Percentiles rank a stretch among this genome's conserved stretches.
phyloP scores from a whole-genome alignment of 2,888 invertebrate species.

The Cybosia mesomella region DNA sequence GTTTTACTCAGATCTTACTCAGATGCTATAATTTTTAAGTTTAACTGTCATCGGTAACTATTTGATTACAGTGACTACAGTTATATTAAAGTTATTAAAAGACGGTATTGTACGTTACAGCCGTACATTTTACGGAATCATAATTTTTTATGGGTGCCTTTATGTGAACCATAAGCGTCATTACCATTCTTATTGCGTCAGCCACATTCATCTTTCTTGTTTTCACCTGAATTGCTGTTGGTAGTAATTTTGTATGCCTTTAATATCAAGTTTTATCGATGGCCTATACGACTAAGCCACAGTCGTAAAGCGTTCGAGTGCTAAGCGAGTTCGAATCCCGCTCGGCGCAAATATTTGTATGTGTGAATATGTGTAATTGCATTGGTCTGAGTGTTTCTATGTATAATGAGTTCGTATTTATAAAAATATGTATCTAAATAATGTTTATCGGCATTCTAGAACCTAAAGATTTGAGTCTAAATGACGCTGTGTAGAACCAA shows the following conservation, averaged over 20 bases:
- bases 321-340: too few species aligned
- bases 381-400: too few species aligned
- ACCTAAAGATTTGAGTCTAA: too few species aligned
- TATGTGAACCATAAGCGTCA: not conserved
- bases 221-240: not conserved
- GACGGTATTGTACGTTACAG: not conserved
- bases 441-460: too few species aligned
- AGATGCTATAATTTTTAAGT: not conserved
- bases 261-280: not conserved
- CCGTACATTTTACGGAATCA: conserved; percentile 10
- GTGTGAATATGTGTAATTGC: too few species aligned
- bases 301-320: too few species aligned
- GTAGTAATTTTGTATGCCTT: not conserved
- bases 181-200: not conserved
- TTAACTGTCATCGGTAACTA: not conserved
- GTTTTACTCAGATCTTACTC: not conserved
- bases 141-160: not conserved
- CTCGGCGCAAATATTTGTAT: too few species aligned
- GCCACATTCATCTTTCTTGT: not conserved
- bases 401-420: too few species aligned
- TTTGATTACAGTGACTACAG: conserved; percentile 5
- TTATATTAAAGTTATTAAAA: not conserved
- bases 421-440: too few species aligned
- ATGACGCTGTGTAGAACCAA: too few species aligned
- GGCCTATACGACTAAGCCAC: too few species aligned